Percentiles rank a stretch among this genome's conserved stretches.
Conservation (phyloP, 2,888 invertebrate genomes). For the Cotesia congregata region DNA sequence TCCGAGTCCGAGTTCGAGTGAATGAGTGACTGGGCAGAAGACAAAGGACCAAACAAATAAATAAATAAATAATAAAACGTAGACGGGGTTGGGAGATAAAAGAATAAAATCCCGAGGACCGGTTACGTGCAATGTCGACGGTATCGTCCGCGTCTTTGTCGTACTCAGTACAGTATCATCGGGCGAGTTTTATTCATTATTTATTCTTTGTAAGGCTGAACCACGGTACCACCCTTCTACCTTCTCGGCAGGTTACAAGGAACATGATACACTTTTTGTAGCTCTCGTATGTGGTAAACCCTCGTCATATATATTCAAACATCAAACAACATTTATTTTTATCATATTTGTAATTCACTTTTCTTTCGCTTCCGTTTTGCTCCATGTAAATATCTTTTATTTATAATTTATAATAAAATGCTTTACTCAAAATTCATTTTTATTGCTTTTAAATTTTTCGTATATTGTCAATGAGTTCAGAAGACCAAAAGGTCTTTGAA, state of each 20-base stretch:
- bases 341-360: slow-evolving; percentile 15
- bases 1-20: not conserved
- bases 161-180: slow-evolving; percentile 44
- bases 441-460: too few relatives aligned
- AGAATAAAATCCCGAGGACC: slow-evolving; percentile 34
- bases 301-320: slow-evolving; percentile 3
- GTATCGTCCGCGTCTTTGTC: slow-evolving; percentile 29
- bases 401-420: not conserved
- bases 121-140: slow-evolving; percentile 50
- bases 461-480: too few relatives aligned
- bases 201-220: slow-evolving; percentile 47
- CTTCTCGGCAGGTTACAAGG: slow-evolving; percentile 11
- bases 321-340: slow-evolving; percentile 27
- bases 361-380: slow-evolving; percentile 19
- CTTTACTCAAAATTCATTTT: not conserved
- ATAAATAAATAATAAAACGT: not conserved
- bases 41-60: not conserved
- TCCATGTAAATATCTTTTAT: slow-evolving; percentile 8
- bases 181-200: slow-evolving; percentile 51
- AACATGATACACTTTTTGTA: not conserved
- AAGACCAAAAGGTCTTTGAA: too few relatives aligned
- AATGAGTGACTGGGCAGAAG: slow-evolving; percentile 25
- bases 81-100: slow-evolving; percentile 9
- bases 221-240: slow-evolving; percentile 23
- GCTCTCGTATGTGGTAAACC: not conserved